A percentile compares a stretch with the other conserved stretches of the same genome.
Evolutionary conservation across 2,888 invertebrate species (phyloP).

Genomic region (Tillus elongatus): DNA sequence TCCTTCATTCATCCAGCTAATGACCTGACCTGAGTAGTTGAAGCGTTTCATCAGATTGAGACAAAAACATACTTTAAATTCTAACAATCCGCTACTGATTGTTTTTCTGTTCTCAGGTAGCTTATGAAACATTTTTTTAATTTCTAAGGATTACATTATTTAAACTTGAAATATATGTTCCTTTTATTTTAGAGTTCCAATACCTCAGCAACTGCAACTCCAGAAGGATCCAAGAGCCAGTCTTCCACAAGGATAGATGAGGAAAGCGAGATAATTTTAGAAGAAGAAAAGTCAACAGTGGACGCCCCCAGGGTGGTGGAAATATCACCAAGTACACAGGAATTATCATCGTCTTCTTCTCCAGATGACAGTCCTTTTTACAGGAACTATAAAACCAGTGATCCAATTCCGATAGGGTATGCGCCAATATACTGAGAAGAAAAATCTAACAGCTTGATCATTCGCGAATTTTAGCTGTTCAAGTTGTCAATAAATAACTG

Average conservation of each 20-base stretch:
- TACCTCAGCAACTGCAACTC: conserved; percentile 53
- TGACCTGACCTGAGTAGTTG: too few relatives aligned
- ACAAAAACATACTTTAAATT: too few relatives aligned
- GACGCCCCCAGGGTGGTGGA: conserved; percentile 22
- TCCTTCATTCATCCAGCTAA: too few relatives aligned
- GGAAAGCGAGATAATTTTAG: conserved; percentile 47
- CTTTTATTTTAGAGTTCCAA: conserved; percentile 49
- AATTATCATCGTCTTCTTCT: conserved; percentile 21
- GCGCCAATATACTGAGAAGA: too few relatives aligned
- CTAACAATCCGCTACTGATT: too few relatives aligned
- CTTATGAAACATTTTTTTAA: too few relatives aligned
- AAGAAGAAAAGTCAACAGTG: conserved; percentile 27
- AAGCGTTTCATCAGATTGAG: too few relatives aligned
- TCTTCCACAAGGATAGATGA: conserved; percentile 60
- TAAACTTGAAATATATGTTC: conserved; percentile 14
- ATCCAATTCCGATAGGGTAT: conserved; percentile 70
- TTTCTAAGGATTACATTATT: too few relatives aligned
- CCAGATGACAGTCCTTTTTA: conserved; percentile 20
- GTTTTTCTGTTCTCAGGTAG: too few relatives aligned
- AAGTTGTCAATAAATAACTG: too few relatives aligned
- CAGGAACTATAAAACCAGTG: conserved; percentile 51
- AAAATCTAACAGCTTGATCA: too few relatives aligned
- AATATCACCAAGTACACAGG: conserved; percentile 18
- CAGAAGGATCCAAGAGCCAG: conserved; percentile 36
- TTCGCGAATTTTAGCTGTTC: too few relatives aligned